A percentile compares a stretch with the other conserved stretches of the same genome.
These are phyloP conservation scores for Alexandromys fortis DNA, from an alignment of 2,113 vertebrate species.

Conservation along the genomic window DNA sequence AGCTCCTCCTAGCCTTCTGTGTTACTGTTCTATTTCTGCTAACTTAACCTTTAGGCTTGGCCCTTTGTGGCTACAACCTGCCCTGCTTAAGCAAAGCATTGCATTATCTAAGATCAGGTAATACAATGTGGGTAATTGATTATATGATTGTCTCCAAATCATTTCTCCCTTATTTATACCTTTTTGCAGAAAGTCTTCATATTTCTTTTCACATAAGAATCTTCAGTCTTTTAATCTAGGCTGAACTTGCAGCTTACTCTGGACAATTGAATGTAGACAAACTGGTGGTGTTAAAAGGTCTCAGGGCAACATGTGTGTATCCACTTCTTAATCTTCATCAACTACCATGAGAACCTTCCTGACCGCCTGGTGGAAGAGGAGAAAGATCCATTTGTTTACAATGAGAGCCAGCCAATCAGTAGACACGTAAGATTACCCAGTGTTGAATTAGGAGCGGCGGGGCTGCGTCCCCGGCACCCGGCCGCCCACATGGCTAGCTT, in stretches of 20 bases:
- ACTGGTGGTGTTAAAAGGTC: background rate
- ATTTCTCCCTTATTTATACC: background rate
- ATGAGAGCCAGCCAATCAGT: background rate
- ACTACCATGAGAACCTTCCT: background rate
- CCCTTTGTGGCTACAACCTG: background rate
- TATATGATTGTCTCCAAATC: background rate
- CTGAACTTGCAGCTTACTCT: background rate
- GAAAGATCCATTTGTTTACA: background rate
- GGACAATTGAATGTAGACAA: background rate
- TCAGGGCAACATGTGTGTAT: background rate
- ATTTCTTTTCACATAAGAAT: background rate
- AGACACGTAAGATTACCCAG: background rate
- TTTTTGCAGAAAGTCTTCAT: background rate
- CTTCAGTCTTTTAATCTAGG: background rate
- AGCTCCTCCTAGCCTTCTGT: background rate
- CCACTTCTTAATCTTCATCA: background rate
- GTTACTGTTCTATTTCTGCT: background rate
- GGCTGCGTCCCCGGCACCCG: too few species aligned
- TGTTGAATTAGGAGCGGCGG: too few species aligned
- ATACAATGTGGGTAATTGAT: background rate
- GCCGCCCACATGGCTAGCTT: too few species aligned
- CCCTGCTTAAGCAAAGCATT: background rate
- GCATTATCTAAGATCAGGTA: background rate
- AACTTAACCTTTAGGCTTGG: background rate
- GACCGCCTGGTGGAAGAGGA: background rate